Evolutionary conservation across 2,888 invertebrate species (phyloP).

Genomic region (Synergus umbraculus): DNA sequence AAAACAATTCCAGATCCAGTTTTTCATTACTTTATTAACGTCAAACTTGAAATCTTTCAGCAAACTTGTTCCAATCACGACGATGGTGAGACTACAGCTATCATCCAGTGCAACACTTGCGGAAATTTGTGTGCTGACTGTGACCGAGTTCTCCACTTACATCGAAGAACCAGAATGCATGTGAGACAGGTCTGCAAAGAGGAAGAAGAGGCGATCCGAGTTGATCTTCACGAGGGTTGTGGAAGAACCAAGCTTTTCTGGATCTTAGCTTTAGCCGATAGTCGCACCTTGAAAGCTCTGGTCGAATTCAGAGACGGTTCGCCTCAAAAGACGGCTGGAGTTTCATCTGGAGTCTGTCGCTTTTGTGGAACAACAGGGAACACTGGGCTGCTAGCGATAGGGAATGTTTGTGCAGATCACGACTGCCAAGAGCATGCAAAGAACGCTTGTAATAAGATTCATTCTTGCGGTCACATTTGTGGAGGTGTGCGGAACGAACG

Average conservation of each 20-base stretch:
- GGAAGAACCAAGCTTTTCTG: conserved; percentile 97
- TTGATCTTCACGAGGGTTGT: conserved; percentile 98
- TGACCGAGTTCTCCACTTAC: conserved; percentile 95
- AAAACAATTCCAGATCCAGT: background rate
- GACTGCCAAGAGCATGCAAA: conserved; percentile 92
- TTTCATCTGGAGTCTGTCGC: conserved; percentile 86
- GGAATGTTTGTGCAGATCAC: conserved; percentile 94
- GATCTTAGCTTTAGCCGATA: conserved; percentile 95
- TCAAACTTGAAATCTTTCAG: conserved; percentile 74
- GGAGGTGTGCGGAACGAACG: conserved; percentile 94
- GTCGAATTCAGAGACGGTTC: conserved; percentile 93
- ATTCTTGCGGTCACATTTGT: conserved; percentile 94
- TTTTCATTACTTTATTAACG: background rate
- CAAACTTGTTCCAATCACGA: conserved; percentile 97
- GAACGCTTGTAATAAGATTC: conserved; percentile 89
- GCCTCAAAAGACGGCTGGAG: conserved; percentile 77
- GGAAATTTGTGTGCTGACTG: conserved; percentile 97
- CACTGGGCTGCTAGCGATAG: conserved; percentile 91
- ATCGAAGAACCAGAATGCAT: conserved; percentile 90
- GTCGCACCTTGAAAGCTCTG: conserved; percentile 92
- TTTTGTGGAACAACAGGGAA: conserved; percentile 93
- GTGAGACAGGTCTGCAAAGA: conserved; percentile 95
- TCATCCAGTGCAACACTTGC: conserved; percentile 94
- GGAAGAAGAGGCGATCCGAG: conserved; percentile 96
- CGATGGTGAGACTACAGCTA: conserved; percentile 94